Evolutionary conservation across 2,113 vertebrate genomes (phyloP), one percentile per base, ranked within the genome.

Genomic region (Panurus biarmicus): DNA sequence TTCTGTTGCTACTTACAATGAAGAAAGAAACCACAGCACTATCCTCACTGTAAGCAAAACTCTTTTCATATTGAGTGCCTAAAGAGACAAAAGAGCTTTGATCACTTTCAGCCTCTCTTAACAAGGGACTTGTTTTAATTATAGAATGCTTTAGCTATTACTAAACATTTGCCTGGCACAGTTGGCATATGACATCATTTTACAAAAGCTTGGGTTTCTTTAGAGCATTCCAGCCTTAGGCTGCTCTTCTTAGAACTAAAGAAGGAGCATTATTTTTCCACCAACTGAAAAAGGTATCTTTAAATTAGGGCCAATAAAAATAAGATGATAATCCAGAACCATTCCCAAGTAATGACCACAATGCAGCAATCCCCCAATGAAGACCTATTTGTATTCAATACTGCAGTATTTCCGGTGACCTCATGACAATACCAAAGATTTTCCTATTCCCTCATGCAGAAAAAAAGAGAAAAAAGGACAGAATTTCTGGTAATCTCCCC

Each of bases 91-190:
- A 97, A 96, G 92, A 90, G 95, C 93, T 96, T 96, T 95, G 90
- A 96, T 97, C 91, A 92, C 85, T 96, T 97, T 94, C 88, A 87
- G 79, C 67, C 62, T 93, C 90, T 93, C 96, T 97, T 92, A 96
- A 96, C 78, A 96, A 96, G 90, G 57, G 91, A 91, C 88, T 96
- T 97, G 91, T 93, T 97, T 97, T 97, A 94, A 97, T 97, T 96
- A 95, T 78, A 95, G 96, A 97, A 95, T 96, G 76, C 75, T 95
- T 96, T 93, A 97, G 96, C 38, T 70, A 93, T 97, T 93, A 88
- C 65, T 96, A 85, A 96, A 90, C 72, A 88, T 94, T 97, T 89
- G 87, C 76, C 93, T 97, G 95, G 90, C 90, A 95, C 67, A 78
- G 86, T 94, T 92, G 85, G 75, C 78, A 89, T 81, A 89, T 80